Conservation (phyloP, 2,113 vertebrate species). For the Neoarius graeffei region DNA sequence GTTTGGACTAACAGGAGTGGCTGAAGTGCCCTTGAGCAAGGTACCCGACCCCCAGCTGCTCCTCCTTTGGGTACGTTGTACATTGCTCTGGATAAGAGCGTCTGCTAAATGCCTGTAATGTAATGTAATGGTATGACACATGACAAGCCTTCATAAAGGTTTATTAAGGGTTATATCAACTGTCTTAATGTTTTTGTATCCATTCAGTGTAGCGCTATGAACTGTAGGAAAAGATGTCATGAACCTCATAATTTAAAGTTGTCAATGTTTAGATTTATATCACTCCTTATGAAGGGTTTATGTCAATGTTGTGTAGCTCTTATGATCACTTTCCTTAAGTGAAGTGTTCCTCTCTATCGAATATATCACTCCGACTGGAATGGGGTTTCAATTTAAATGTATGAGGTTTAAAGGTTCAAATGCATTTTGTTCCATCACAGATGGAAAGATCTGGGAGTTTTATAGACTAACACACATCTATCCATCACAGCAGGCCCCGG, state of each 20-base stretch:
- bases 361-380: neutral
- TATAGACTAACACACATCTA: constrained; percentile 24
- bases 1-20: too few species aligned
- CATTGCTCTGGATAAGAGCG: too few species aligned
- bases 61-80: too few species aligned
- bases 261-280: neutral
- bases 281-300: neutral
- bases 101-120: too few species aligned
- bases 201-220: neutral
- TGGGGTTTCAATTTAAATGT: neutral
- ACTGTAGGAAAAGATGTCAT: neutral
- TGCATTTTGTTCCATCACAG: constrained; percentile 19
- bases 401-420: constrained; percentile 10
- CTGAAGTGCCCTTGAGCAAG: too few species aligned
- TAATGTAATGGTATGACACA: neutral
- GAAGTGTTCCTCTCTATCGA: neutral
- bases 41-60: too few species aligned
- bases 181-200: neutral
- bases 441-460: constrained; percentile 14
- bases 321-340: neutral
- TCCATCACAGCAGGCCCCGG: neutral
- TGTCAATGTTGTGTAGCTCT: neutral
- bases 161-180: neutral
- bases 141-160: neutral
- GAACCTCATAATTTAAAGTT: neutral